Conservation (phyloP, 2,888 invertebrate species). For the Acrobasis suavella region DNA sequence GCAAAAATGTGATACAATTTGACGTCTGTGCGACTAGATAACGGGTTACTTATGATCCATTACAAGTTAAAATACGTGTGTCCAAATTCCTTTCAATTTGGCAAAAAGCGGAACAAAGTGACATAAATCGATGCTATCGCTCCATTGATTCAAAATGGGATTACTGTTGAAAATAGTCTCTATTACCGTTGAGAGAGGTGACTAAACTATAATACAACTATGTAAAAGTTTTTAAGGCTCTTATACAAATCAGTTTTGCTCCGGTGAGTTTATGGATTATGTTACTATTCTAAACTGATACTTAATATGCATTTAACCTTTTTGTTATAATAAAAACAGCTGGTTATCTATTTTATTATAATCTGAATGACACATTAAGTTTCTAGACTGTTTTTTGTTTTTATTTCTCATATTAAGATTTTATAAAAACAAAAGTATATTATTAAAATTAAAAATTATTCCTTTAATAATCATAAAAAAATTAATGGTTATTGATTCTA, state of each 20-base stretch:
- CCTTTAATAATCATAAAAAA: no score
- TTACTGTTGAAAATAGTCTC: constrained; percentile 49
- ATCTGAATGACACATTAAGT: no score
- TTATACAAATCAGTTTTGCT: constrained; percentile 14
- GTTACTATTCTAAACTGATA: not conserved
- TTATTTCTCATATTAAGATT: no score
- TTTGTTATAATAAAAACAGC: not conserved
- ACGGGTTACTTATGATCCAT: not conserved
- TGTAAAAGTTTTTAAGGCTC: constrained; percentile 25
- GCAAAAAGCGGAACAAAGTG: not conserved
- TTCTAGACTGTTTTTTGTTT: no score
- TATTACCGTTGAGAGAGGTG: constrained; percentile 32
- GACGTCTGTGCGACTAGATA: no score
- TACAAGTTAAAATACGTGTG: not conserved
- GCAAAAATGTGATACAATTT: no score
- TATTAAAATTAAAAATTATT: no score
- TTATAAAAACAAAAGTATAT: no score
- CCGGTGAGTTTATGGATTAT: constrained; percentile 23
- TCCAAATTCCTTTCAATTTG: no score
- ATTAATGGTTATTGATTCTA: no score
- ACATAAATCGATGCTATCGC: constrained; percentile 53
- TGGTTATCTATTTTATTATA: no score
- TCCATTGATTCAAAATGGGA: constrained; percentile 69
- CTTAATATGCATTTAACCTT: not conserved
- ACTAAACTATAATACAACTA: constrained; percentile 31